These are phyloP conservation scores for Odontesthes bonariensis DNA, from an alignment of 2,113 vertebrate genomes.

Conservation along the genomic window DNA sequence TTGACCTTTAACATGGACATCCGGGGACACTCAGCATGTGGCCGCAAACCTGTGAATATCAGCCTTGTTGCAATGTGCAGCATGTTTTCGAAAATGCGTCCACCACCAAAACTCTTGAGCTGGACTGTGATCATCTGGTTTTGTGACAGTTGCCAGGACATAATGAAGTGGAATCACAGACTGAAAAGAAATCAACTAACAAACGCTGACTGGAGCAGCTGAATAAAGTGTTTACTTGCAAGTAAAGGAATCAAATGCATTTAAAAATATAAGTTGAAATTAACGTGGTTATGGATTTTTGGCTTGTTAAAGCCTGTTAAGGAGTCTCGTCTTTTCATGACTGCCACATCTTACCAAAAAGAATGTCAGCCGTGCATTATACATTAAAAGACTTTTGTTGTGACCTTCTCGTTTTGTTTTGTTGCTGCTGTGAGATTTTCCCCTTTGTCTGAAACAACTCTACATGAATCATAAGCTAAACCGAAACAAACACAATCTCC, in stretches of 20 bases:
- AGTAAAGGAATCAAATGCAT: constrained; percentile 5
- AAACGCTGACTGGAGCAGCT: constrained; percentile 6
- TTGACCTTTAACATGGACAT: constrained; percentile 29
- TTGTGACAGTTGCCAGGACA: constrained; percentile 22
- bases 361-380: constrained; percentile 44
- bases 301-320: constrained; percentile 13
- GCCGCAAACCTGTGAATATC: constrained; percentile 33
- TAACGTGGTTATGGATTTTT: neutral
- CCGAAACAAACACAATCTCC: constrained; percentile 44
- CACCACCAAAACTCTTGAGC: neutral
- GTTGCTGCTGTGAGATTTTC: constrained; percentile 55
- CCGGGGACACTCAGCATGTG: constrained; percentile 33
- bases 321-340: constrained; percentile 19
- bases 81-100: constrained; percentile 4
- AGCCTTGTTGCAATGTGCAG: constrained; percentile 24
- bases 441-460: constrained; percentile 61
- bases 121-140: neutral
- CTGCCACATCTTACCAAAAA: constrained; percentile 41
- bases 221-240: constrained; percentile 10
- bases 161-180: constrained; percentile 29
- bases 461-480: constrained; percentile 62
- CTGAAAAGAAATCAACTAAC: too few species aligned
- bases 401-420: constrained; percentile 62
- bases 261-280: neutral
- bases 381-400: constrained; percentile 57